Percentiles rank a stretch among this genome's conserved stretches.
Evolutionary conservation across 2,888 invertebrate species (phyloP).

Genomic region (Chamaedrilus cognettii): DNA sequence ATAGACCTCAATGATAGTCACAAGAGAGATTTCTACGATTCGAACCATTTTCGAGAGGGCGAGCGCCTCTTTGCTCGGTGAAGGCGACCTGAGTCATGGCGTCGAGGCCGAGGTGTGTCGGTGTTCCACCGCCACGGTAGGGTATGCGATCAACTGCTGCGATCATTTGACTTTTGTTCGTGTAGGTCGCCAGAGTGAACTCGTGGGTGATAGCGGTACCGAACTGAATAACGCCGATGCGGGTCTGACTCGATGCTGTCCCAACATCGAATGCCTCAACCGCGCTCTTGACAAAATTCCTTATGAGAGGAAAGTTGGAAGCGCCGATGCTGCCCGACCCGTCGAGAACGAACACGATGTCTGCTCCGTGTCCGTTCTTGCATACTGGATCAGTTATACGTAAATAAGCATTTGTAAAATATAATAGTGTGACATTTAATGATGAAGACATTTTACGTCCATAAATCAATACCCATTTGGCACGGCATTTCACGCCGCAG

Average conservation of each 20-base stretch:
- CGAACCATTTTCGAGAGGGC: too few species aligned
- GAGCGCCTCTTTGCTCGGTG: too few species aligned
- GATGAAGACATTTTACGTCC: too few species aligned
- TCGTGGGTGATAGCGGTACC: constrained; percentile 63
- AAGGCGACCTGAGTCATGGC: constrained; percentile 15
- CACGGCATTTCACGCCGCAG: too few species aligned
- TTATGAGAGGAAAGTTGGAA: constrained; percentile 48
- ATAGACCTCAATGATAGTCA: too few species aligned
- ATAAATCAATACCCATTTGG: too few species aligned
- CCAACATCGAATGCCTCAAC: constrained; percentile 26
- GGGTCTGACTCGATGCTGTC: constrained; percentile 1
- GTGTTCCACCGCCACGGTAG: constrained; percentile 31
- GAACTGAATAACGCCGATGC: constrained; percentile 22
- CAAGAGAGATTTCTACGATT: too few species aligned
- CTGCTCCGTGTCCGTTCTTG: too few species aligned
- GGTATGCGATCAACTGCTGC: constrained; percentile 2
- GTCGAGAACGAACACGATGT: constrained; percentile 58
- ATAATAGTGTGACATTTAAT: too few species aligned
- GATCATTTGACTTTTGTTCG: background rate
- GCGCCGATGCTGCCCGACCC: constrained; percentile 56
- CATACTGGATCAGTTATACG: too few species aligned
- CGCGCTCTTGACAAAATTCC: constrained; percentile 23
- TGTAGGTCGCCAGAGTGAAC: constrained; percentile 41
- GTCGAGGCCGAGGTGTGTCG: constrained; percentile 32
- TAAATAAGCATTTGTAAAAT: too few species aligned